Conservation (phyloP, 2,888 invertebrate species). For the Diogma glabrata region DNA sequence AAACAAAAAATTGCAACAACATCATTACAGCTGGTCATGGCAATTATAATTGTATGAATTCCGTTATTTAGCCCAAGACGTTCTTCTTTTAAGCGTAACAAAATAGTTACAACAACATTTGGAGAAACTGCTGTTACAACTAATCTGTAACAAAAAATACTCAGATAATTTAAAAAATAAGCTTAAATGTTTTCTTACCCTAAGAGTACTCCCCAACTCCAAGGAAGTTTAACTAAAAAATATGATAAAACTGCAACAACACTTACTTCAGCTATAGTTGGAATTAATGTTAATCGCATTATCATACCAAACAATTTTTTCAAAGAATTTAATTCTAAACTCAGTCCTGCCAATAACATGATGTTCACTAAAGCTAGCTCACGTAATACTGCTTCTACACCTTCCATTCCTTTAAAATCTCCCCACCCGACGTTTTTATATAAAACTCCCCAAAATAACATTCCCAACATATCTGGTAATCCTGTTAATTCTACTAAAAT, state of each 20-base stretch:
- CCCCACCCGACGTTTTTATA: conserved; percentile 40
- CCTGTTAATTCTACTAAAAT: conserved; percentile 28
- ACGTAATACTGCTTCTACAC: conserved; percentile 39
- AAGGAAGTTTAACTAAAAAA: conserved; percentile 45
- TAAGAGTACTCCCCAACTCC: conserved; percentile 45
- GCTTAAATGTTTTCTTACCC: conserved; percentile 33
- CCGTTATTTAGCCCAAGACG: conserved; percentile 54
- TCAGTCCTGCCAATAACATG: conserved; percentile 50
- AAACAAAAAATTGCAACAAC: conserved; percentile 64
- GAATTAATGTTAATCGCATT: conserved; percentile 44
- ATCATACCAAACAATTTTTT: conserved; percentile 42
- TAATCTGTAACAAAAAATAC: conserved; percentile 36
- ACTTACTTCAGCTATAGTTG: conserved; percentile 46
- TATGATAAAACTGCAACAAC: conserved; percentile 40
- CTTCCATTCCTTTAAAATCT: conserved; percentile 37
- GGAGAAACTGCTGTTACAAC: conserved; percentile 58
- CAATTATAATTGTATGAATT: conserved; percentile 55
- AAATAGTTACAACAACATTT: conserved; percentile 59
- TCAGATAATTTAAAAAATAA: neutral
- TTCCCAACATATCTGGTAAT: conserved; percentile 47
- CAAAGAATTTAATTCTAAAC: conserved; percentile 47
- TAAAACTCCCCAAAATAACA: conserved; percentile 47
- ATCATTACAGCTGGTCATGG: conserved; percentile 53
- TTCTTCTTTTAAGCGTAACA: conserved; percentile 48
- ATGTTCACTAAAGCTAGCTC: conserved; percentile 49